phyloP scores from a whole-genome alignment of 1,140 invertebrate species.

The Pachypsylla venusta region DNA sequence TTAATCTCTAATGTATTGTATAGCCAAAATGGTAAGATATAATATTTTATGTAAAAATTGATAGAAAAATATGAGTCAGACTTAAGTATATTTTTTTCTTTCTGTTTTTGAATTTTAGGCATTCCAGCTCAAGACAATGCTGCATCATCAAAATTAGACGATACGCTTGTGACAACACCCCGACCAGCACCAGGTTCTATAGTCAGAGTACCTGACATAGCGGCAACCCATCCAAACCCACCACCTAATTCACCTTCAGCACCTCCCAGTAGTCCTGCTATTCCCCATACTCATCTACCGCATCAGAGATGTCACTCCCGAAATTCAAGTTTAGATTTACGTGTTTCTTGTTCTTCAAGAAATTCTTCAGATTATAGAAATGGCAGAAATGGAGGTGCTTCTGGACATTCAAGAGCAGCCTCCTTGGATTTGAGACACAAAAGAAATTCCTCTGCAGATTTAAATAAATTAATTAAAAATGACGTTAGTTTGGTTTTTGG shows the following conservation, averaged over 20 bases:
- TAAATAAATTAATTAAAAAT: conserved; percentile 56
- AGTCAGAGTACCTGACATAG: conserved; percentile 34
- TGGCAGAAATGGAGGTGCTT: conserved; percentile 23
- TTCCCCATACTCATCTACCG: conserved; percentile 17
- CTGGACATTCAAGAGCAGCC: conserved; percentile 61
- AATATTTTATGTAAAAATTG: too few species aligned
- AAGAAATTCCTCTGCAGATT: conserved; percentile 57
- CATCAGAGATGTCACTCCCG: conserved; percentile 40
- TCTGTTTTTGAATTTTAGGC: conserved; percentile 21
- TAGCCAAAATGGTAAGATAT: too few species aligned
- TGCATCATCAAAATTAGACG: conserved; percentile 13
- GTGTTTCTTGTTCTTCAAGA: conserved; percentile 37
- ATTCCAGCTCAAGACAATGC: conserved; percentile 30
- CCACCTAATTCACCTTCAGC: conserved; percentile 20
- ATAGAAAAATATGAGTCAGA: too few species aligned
- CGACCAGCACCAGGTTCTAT: conserved; percentile 35
- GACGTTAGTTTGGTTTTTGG: conserved; percentile 52
- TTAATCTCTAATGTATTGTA: too few species aligned
- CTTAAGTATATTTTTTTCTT: too few species aligned
- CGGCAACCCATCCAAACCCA: conserved; percentile 13
- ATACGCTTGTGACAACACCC: conserved; percentile 33
- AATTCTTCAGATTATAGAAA: conserved; percentile 3
- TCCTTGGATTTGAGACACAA: conserved; percentile 66
- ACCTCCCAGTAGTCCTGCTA: conserved; percentile 14
- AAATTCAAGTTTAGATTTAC: conserved; percentile 64